phyloP scores from a whole-genome alignment of 2,888 invertebrate species.

The Ligdia adustata region DNA sequence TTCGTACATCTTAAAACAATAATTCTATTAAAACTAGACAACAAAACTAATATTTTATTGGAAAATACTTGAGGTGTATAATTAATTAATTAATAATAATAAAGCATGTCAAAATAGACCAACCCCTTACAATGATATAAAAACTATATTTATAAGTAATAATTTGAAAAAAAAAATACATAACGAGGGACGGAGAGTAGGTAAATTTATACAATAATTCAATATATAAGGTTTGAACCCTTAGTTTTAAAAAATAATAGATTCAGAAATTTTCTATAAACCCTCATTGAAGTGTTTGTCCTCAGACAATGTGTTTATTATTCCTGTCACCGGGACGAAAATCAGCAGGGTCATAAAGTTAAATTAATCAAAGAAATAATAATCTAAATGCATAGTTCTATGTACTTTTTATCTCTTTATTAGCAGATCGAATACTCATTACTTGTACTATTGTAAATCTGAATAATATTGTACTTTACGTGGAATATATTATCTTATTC shows the following conservation, averaged over 20 bases:
- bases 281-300: too few relatives aligned
- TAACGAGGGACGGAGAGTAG: conserved; percentile 21
- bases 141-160: background rate
- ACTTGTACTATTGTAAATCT: conserved; percentile 11
- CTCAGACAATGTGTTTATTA: too few relatives aligned
- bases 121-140: conserved; percentile 1
- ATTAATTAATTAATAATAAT: background rate
- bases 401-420: conserved; percentile 5
- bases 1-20: background rate
- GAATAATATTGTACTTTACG: conserved; percentile 22
- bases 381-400: conserved; percentile 22
- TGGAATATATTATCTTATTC: conserved; percentile 27
- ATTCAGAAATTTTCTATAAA: background rate
- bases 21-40: conserved; percentile 21
- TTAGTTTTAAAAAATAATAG: background rate
- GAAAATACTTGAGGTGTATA: conserved; percentile 11
- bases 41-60: conserved; percentile 14
- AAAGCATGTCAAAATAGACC: background rate
- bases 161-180: conserved; percentile 1
- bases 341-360: background rate
- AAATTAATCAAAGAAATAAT: background rate
- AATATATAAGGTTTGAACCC: background rate
- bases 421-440: conserved; percentile 5
- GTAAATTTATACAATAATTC: conserved; percentile 1
- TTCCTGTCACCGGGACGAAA: background rate